Evolutionary conservation across 2,888 invertebrate genomes (phyloP), one percentile per base, ranked within the genome.

Genomic region (Parnassius glacialis): DNA sequence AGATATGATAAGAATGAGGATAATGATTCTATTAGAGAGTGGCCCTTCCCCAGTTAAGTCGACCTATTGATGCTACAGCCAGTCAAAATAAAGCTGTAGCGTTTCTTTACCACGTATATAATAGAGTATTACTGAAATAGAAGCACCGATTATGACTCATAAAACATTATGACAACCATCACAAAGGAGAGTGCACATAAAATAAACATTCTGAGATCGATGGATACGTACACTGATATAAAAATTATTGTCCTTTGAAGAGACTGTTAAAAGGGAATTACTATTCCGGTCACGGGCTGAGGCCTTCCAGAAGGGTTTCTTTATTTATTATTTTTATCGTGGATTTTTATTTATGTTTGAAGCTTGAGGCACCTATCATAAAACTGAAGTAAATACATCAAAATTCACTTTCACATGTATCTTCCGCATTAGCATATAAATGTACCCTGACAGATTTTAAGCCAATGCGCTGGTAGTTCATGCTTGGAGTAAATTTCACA

Each of bases 221-320:
- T 55, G 59, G 47, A 55, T 59, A 64, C 52, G 57, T 59, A 52
- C 44, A 59, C 66, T 50, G 53, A 65, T 64, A 64, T 61, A 67
- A 70, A 72, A 72, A 68, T 67, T 67, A 71, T 70, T 70, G 70
- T 71, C 66, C 65, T 69, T 63, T 61, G 71, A 76, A 73, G 75
- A 78, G 74, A 76, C 79, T 69, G 77, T 76, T 77, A 77, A 80
- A 76, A 81, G 82, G 80, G 82, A 81, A 87, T 87, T 85, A 84
- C 83, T 82, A 84, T 87, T 81, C 82, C 76, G 74, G 65, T 73
- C 74, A 67, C 72, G 72, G 73, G 64, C 60, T 64, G 62, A 68
- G 63, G 58, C 47, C 51, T 52, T 55, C 52, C 47, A 47, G 52
- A 55, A 52, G 58, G 57, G 45, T 54, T 47, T 52, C 57, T 61